Base-by-base conservation (phyloP, 2,888 invertebrate genomes). In the Leptopilina drosophilae region DNA sequence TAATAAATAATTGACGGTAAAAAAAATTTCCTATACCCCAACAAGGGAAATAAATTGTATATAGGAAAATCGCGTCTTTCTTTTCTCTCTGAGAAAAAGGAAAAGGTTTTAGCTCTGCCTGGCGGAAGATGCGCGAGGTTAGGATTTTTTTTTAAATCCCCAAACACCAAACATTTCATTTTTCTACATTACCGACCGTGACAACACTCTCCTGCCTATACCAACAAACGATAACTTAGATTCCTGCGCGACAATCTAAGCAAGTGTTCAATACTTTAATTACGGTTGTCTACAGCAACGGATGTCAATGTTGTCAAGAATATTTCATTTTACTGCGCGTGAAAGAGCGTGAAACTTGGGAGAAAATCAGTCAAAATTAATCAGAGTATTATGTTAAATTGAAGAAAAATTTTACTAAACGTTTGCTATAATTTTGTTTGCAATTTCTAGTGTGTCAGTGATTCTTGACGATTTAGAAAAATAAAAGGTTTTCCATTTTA, bases 61-160 rank as follows among this genome's bases (percentile, higher is more conserved):
- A 33, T 33, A 53, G 53, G 67, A 56, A 56, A 73, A 56, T 73
- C 53, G 73, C 33, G 56, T 73, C 73, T 53, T 73, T 62, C 62
- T 62, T 62, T 73, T 62, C 62, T 62, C 20, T 20, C 15, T 56
- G 33, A 40, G 73, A 56, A 73, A 33, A 73, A 49, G 53, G 33
- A 5, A 56, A 53, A 53, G 6, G 42, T 42, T 42, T 42, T 8
- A 67, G 67, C 67, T 67, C 67, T 15, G 67, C 46, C 67, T 67
- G 46, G 67, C 67, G 67, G 67, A 67, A 67, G 67, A 15, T 67
- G 67, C 12, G 20, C 49, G 67, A 67, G 67, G 67, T 67, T 67
- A 67, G 49, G 67, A 6, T 2, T 15, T 46, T 42, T 67, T 66
- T 42, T 66, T 66, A 49, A 49, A 12, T 49, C 33, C 11, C 49